Evolutionary conservation across 2,888 invertebrate genomes (phyloP), one percentile per base, ranked within the genome.

Genomic region (Phyto melanocephala): DNA sequence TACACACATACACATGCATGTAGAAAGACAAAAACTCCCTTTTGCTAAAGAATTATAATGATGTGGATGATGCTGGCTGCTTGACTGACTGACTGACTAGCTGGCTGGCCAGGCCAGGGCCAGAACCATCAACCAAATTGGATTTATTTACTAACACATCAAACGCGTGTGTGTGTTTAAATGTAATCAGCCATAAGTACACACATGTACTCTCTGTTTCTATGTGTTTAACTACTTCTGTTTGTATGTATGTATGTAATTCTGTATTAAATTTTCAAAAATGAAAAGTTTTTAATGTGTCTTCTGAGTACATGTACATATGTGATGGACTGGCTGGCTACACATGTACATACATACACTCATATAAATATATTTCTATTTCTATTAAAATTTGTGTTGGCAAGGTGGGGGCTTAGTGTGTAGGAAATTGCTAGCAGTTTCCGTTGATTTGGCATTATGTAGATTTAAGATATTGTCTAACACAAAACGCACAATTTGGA

Each of bases 91-190:
- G 63, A 24, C n/a, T 72, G 62, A n/a, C 13, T 50, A 37, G 4
- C 33, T 58, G 47, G n/a, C 28, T 62, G 47, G 47, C 35, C 56
- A 37, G 58, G 50, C 58, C 76, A 76, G 75, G 62, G 56, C 40
- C 28, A 42, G 67, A 4, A 11, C 74, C 74, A 82, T 82, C 78
- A 82, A 45, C 50, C 50, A 82, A 82, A 82, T 82, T 82, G 81
- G 75, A 82, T 82, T 78, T 81, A 77, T 72, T 77, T 78, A 54
- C 52, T 68, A 35, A 33, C 65, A 72, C 28, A 71, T 24, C 22
- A 37, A 22, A 42, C 28, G 40, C 62, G 28, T 52, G 40, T 50
- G 28, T 24, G 8, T 20, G 45, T 8, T 56, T n/a, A 22, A 35
- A n/a, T 28, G 24, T 35, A 24, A 4, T 52, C 52, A 22, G 24